These are phyloP conservation scores for Blastobasis adustella DNA, from an alignment of 2,888 invertebrate genomes.

Conservation along the genomic window DNA sequence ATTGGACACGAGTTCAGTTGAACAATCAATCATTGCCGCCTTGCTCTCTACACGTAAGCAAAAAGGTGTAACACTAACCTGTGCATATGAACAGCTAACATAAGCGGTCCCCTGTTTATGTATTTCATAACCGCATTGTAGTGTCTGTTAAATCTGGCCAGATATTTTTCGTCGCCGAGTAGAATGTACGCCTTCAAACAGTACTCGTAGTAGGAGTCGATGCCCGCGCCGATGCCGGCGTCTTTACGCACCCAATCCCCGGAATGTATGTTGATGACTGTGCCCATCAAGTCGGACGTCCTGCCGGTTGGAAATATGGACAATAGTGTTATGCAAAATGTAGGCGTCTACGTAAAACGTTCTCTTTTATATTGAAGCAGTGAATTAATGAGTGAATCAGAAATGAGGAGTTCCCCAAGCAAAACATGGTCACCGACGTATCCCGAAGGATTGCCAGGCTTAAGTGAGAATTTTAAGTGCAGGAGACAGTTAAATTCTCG, in stretches of 20 bases:
- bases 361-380: no score
- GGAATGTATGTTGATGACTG: slow-evolving; percentile 97
- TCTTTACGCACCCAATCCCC: slow-evolving; percentile 98
- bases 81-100: slow-evolving; percentile 97
- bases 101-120: slow-evolving; percentile 94
- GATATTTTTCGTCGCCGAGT: slow-evolving; percentile 93
- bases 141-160: slow-evolving; percentile 95
- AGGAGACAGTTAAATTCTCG: no score
- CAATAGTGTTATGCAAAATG: neutral
- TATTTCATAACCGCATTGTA: slow-evolving; percentile 98
- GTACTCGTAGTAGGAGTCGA: slow-evolving; percentile 99
- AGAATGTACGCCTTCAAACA: slow-evolving; percentile 97
- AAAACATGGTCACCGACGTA: neutral
- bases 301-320: slow-evolving; percentile 25
- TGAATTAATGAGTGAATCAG: no score
- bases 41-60: no score
- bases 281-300: slow-evolving; percentile 94
- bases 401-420: neutral
- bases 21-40: no score
- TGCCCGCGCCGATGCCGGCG: slow-evolving; percentile 98
- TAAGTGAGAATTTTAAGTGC: no score
- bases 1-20: no score
- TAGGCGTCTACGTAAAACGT: neutral
- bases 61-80: slow-evolving; percentile 41
- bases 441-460: neutral